These are phyloP conservation scores for Ectemnius continuus DNA, from an alignment of 2,888 invertebrate species.

Conservation along the genomic window DNA sequence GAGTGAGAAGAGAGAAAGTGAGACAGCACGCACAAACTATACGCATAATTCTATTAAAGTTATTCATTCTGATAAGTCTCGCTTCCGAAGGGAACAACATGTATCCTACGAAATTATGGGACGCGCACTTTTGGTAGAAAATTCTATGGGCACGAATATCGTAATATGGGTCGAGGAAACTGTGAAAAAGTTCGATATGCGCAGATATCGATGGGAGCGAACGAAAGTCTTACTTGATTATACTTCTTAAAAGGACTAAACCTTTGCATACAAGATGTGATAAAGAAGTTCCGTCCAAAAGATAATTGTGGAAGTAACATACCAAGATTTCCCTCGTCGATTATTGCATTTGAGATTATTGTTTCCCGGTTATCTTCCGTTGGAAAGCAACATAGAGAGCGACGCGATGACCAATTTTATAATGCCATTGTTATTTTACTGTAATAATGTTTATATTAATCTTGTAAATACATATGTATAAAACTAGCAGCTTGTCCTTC, in stretches of 20 bases:
- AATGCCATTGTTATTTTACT: constrained; percentile 43
- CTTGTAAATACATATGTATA: constrained; percentile 68
- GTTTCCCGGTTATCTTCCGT: background rate
- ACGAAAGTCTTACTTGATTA: too few species aligned
- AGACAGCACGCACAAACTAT: constrained; percentile 2
- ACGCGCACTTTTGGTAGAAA: too few species aligned
- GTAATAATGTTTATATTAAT: constrained; percentile 56
- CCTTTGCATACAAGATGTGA: constrained; percentile 18
- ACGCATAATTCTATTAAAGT: constrained; percentile 19
- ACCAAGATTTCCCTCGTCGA: too few species aligned
- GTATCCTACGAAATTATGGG: too few species aligned
- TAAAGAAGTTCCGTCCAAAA: constrained; percentile 2
- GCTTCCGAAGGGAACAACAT: too few species aligned
- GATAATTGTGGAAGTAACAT: too few species aligned
- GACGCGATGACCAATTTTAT: constrained; percentile 59
- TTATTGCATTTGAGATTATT: too few species aligned
- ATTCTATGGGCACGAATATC: too few species aligned
- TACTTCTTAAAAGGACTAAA: background rate
- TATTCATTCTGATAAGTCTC: background rate
- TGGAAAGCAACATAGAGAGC: constrained; percentile 28
- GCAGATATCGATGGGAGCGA: background rate
- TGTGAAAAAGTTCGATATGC: background rate
- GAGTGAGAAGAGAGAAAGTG: too few species aligned
- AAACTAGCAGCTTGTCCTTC: constrained; percentile 27
- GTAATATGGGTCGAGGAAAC: too few species aligned